Evolutionary conservation across 2,797 vertebrate species (phyloP).

Genomic region (Typhlichthys eigenmanni): DNA sequence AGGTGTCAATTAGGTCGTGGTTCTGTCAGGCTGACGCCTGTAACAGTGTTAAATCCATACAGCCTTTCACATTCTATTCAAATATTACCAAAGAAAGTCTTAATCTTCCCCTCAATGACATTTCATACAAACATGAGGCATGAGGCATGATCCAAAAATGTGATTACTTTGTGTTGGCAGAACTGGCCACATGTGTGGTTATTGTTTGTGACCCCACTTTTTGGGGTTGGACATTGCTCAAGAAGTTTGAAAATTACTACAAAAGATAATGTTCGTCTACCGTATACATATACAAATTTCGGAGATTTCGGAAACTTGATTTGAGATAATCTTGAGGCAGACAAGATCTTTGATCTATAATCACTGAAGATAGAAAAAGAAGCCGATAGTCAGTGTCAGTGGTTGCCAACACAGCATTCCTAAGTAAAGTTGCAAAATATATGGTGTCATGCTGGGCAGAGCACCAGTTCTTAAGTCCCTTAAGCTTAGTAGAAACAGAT

Average conservation of each 20-base stretch:
- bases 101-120: too few species aligned
- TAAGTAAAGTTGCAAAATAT: constrained; percentile 48
- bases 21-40: too few species aligned
- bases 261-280: constrained; percentile 1
- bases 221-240: too few species aligned
- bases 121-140: too few species aligned
- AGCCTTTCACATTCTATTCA: too few species aligned
- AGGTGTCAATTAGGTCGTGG: too few species aligned
- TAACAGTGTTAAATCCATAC: too few species aligned
- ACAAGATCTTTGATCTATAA: constrained; percentile 42
- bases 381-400: constrained; percentile 29
- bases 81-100: too few species aligned
- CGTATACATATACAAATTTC: constrained; percentile 14
- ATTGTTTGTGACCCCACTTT: too few species aligned
- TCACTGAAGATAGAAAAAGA: constrained; percentile 35
- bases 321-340: constrained; percentile 40
- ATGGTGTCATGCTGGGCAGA: constrained; percentile 58
- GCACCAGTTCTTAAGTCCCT: constrained; percentile 54
- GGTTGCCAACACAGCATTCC: constrained; percentile 32
- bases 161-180: too few species aligned
- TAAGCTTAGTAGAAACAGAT: constrained; percentile 50
- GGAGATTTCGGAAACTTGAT: constrained; percentile 32
- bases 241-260: background rate
- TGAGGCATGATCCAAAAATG: too few species aligned
- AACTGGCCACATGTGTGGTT: too few species aligned